Conservation (phyloP, 2,888 invertebrate species). For the Tetropium fuscum region DNA sequence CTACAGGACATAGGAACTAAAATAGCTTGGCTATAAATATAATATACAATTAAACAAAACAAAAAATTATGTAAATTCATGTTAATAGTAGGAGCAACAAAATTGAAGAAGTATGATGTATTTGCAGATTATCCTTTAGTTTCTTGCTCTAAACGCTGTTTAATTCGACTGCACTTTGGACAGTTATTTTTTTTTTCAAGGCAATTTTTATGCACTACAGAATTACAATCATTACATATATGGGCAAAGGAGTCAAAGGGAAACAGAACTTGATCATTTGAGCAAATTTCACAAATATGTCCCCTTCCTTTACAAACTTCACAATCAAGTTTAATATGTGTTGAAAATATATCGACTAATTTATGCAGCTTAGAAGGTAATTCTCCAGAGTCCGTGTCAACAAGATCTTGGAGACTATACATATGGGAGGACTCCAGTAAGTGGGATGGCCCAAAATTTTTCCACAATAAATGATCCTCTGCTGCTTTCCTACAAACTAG, state of each 20-base stretch:
- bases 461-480: slow-evolving; percentile 68
- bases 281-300: slow-evolving; percentile 93
- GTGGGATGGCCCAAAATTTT: slow-evolving; percentile 69
- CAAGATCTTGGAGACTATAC: slow-evolving; percentile 88
- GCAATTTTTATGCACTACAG: slow-evolving; percentile 87
- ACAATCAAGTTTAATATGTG: slow-evolving; percentile 84
- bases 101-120: no score
- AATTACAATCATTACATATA: slow-evolving; percentile 81
- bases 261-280: slow-evolving; percentile 85
- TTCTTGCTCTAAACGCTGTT: slow-evolving; percentile 29
- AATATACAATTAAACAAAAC: no score
- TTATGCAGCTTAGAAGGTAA: slow-evolving; percentile 78
- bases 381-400: slow-evolving; percentile 82
- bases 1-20: no score
- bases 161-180: slow-evolving; percentile 78
- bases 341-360: slow-evolving; percentile 76
- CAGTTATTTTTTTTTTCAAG: slow-evolving; percentile 79
- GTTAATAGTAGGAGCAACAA: no score
- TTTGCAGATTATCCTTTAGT: not conserved
- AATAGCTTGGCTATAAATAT: no score
- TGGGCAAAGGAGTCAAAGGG: slow-evolving; percentile 89
- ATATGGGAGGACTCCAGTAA: slow-evolving; percentile 69
- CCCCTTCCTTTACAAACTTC: slow-evolving; percentile 86
- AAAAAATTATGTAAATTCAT: no score
- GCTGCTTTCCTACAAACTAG: slow-evolving; percentile 79